Evolutionary conservation across 2,797 vertebrate species (phyloP), one percentile per base, ranked within the genome.

Genomic region (Carapus acus): DNA sequence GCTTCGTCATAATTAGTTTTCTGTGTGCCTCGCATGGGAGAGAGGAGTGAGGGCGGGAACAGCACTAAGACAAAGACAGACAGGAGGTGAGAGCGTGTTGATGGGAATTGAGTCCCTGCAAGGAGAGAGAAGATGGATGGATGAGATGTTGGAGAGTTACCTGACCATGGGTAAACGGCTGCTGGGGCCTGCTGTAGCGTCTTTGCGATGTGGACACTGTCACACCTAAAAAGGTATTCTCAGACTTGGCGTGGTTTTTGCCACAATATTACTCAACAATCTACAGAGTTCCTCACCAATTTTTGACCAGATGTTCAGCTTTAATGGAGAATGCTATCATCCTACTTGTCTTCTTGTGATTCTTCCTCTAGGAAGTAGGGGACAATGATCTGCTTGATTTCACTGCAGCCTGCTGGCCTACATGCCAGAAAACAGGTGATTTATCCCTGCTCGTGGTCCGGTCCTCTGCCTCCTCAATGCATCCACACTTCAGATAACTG

Each of bases 1-100:
- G 81, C 81, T 79, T 81, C 78, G 74, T 81, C 77, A 83, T 88
- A 88, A 88, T 88, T 88, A 87, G 65, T 49, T 71, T 64, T 72
- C 52, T 59, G 49, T 60, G 39, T 57, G 34, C 50, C 47, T 50
- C 58, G 68, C 56, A 75, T 77, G 77, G 77, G 70, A 83, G 73
- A 64, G 67, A 45, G 64, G 46, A 62, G 73, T 60, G 57, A 65
- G 43, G 73, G 67, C 68, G 71, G 73, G 58, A 61, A 60, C 51
- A 58, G 48, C 66, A 58, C 40, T 71, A 38, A 45, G 29, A 43
- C 50, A 53, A 22, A 49, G 54, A 61, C 66, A 47, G 53, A 60
- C 54, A 69, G 42, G 58, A 65, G 68, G 69, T 55, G 67, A 67
- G 78, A 68, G 71, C 17, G 48, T 49, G 40, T 13, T 62, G 60